Evolutionary conservation across 2,888 invertebrate species (phyloP), one percentile per base, ranked within the genome.

Genomic region (Serrognathus titanus): DNA sequence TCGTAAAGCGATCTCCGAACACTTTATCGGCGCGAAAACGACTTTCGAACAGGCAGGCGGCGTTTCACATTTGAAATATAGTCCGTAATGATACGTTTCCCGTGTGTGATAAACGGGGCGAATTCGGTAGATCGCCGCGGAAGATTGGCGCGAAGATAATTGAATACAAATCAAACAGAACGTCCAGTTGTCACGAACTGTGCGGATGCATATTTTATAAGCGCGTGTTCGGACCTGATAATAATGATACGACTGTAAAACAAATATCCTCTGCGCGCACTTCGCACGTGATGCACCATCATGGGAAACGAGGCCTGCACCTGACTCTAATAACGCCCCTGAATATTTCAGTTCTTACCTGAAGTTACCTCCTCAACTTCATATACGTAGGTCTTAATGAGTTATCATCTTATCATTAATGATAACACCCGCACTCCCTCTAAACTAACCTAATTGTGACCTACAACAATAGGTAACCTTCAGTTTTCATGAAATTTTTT

Each of bases 201-300:
- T 45, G 38, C 48, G 53, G 63, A 67, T 69, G 61, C 63, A 71
- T 71, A 71, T 69, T 71, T 70, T 65, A 70, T 69, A 63, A 66
- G 65, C 62, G 65, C 67, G 66, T 67, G 69, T 65, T 63, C 63
- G 56, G 65, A 60, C 53, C 37, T 66, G 69, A 68, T 71, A 71
- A 31, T 31, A 31, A 71, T 71, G 68, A 70, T 69, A 69, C 61
- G 66, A 67, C 67, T 62, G 66, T 68, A 68, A 71, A 70, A 69
- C 70, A 71, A 71, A 71, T 69, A 70, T 67, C 69, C 68, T 16
- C 16, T 63, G 67, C 66, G 67, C 65, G 64, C 67, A 67, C 66
- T 69, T 69, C 64, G 64, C 70, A 67, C 70, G 70, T 71, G 71
- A 71, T 71, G 71, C 71, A 67, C 70, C 67, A 16, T 16, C 16